Evolutionary conservation across 2,113 vertebrate genomes (phyloP).

Genomic region (Apodemus sylvaticus): DNA sequence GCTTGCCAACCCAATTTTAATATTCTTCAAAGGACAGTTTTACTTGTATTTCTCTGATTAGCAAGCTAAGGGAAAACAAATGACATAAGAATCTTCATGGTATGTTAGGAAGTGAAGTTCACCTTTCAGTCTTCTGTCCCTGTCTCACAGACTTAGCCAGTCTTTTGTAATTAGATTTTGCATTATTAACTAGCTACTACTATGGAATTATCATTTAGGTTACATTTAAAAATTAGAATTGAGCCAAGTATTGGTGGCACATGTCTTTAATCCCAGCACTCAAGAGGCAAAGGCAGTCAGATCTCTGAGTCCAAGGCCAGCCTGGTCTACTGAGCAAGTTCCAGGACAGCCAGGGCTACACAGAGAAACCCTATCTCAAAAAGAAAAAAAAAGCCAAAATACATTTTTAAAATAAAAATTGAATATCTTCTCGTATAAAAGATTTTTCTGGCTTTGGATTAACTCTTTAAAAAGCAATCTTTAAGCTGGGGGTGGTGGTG

Average conservation of each 20-base stretch:
- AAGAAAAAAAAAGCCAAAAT: not conserved
- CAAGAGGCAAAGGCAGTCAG: not conserved
- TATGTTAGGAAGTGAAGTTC: not conserved
- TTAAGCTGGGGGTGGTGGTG: no score
- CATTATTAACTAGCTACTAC: conserved; percentile 12
- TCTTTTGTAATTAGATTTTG: conserved; percentile 6
- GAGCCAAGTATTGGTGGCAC: not conserved
- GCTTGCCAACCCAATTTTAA: not conserved
- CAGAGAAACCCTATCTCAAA: not conserved
- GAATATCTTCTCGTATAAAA: conserved; percentile 12
- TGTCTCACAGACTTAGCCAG: not conserved
- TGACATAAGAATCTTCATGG: not conserved
- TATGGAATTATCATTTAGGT: conserved; percentile 31
- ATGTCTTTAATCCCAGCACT: not conserved
- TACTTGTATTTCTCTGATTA: conserved; percentile 27
- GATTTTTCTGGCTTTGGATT: conserved; percentile 28
- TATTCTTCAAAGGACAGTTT: not conserved
- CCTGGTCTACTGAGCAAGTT: not conserved
- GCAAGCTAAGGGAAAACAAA: not conserved
- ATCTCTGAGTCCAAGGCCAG: not conserved
- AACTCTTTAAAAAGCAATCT: not conserved
- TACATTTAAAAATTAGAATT: conserved; percentile 12
- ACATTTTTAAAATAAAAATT: not conserved
- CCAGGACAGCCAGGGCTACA: no score
- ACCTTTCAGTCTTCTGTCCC: not conserved